phyloP scores from a whole-genome alignment of 2,888 invertebrate species.

The Apamea sordens region DNA sequence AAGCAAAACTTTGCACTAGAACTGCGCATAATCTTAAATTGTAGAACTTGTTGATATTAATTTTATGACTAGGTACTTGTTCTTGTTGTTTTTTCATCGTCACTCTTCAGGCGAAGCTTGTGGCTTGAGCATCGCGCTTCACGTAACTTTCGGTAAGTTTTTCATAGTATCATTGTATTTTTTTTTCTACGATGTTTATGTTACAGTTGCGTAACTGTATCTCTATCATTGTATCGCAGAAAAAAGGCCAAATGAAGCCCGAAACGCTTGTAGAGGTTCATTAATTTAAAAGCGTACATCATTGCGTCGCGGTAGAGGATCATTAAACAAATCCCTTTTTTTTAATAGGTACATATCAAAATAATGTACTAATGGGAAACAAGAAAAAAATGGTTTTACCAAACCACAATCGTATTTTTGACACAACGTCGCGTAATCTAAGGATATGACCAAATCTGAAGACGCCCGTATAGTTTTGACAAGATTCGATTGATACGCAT shows the following conservation, averaged over 20 bases:
- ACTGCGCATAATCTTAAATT: constrained; percentile 10
- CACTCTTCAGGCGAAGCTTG: neutral
- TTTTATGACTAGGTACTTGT: neutral
- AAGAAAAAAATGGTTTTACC: neutral
- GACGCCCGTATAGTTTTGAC: constrained; percentile 79
- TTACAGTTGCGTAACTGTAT: neutral
- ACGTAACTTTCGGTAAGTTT: constrained; percentile 1
- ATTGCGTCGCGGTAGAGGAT: neutral
- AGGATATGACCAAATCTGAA: constrained; percentile 36
- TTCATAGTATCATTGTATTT: neutral
- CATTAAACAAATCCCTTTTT: neutral
- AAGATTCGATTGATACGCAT: constrained; percentile 73
- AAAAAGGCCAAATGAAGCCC: neutral
- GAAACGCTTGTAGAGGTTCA: neutral
- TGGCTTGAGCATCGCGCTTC: too few relatives aligned
- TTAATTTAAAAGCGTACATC: neutral
- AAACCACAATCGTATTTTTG: neutral
- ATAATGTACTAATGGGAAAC: neutral
- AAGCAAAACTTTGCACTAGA: neutral
- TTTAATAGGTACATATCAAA: neutral
- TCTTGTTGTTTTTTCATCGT: constrained; percentile 9
- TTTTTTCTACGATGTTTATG: neutral
- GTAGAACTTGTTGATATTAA: neutral
- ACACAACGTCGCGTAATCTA: constrained; percentile 42
- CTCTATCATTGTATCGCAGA: neutral